Percentiles rank a stretch among this genome's conserved stretches.
Evolutionary conservation across 2,113 vertebrate species (phyloP).

Genomic region (Bos taurus): DNA sequence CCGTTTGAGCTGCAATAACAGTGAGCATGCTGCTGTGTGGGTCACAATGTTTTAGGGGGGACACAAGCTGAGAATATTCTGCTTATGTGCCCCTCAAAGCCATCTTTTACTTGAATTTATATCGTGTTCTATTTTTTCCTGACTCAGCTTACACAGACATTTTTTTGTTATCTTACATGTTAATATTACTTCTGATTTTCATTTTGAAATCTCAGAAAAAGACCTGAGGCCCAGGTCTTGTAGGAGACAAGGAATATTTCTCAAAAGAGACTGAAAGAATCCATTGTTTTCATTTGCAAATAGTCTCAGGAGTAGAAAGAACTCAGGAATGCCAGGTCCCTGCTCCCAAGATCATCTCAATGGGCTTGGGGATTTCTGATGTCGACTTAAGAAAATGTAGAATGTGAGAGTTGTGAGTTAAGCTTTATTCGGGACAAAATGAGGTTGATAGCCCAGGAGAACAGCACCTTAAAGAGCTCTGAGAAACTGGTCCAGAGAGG

Average conservation of each 20-base stretch:
- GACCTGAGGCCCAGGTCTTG: not conserved
- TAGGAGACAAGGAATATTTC: not conserved
- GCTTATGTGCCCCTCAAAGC: not conserved
- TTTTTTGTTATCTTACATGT: not conserved
- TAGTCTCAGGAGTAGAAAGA: not conserved
- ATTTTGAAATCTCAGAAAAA: not conserved
- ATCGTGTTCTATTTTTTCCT: not conserved
- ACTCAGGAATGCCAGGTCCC: not conserved
- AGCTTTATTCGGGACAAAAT: not conserved
- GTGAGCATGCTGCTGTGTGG: accelerated
- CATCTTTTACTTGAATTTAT: not conserved
- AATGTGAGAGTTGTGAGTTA: not conserved
- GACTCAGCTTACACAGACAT: not conserved
- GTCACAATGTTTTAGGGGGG: not conserved
- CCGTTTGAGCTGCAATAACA: not conserved
- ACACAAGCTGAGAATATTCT: not conserved
- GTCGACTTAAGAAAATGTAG: not conserved
- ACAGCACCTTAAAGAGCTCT: not conserved
- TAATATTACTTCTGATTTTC: not conserved
- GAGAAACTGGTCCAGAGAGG: not conserved
- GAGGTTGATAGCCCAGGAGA: not conserved
- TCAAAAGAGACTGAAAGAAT: not conserved
- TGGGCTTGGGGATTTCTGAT: too few species aligned
- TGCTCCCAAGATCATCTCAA: not conserved
- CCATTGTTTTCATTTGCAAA: not conserved